A percentile compares a stretch with the other conserved stretches of the same genome.
These are phyloP conservation scores for Elaphurus davidianus DNA, from an alignment of 2,113 vertebrate genomes.

Conservation along the genomic window DNA sequence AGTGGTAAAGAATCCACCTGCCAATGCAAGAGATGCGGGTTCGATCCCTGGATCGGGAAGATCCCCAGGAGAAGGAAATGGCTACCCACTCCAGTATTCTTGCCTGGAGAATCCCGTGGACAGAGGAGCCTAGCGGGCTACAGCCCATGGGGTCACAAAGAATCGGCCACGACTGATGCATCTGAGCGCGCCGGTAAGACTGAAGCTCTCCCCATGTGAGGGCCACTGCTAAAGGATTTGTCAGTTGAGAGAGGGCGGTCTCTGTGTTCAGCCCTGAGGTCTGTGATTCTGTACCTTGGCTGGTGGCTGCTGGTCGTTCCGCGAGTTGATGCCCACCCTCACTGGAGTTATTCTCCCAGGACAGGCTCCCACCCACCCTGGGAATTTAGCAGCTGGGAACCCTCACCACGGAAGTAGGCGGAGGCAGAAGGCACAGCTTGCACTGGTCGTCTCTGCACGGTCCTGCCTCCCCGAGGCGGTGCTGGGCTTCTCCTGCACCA, in stretches of 20 bases:
- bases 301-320: not conserved
- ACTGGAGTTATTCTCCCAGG: not conserved
- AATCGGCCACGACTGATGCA: not conserved
- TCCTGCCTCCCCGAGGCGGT: not conserved
- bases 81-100: not conserved
- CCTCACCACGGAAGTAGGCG: not conserved
- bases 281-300: not conserved
- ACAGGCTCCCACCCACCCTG: not conserved
- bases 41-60: not conserved
- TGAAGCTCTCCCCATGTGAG: not conserved
- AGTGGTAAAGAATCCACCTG: not conserved
- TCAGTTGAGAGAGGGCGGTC: not conserved
- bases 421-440: conserved; percentile 15
- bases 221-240: not conserved
- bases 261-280: not conserved
- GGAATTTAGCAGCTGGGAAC: not conserved
- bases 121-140: not conserved
- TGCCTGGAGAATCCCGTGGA: not conserved
- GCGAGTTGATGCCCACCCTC: not conserved
- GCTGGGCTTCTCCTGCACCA: conserved; percentile 14
- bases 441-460: not conserved
- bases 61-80: not conserved
- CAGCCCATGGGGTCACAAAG: not conserved
- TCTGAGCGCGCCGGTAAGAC: not conserved
- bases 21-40: not conserved